Base-by-base conservation (phyloP, 2,797 vertebrate genomes). In the Schizopygopsis pylzovi region DNA sequence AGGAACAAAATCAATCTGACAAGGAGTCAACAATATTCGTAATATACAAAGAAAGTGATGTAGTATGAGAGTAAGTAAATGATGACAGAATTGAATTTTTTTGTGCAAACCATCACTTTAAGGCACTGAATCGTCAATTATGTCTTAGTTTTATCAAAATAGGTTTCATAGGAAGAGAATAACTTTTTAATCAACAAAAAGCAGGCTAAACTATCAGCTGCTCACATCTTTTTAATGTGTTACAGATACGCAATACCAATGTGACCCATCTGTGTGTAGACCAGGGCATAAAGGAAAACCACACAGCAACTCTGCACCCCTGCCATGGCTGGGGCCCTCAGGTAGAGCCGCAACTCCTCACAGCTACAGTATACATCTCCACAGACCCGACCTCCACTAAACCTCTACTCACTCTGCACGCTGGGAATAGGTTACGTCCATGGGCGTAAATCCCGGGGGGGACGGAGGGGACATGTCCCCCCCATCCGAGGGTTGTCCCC, bases 251-350 rank as follows among this genome's bases (percentile, higher is more conserved):
- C 82, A 99, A 98, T 94, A 96, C 96, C 87, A 98, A 98, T 89
- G 97, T 94, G 0, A 97, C 95, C 89, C 97, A 99, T 0, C 95
- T 99, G 87, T 99, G 98, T 88, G 91, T 99, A 91, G 98, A 99
- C 93, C 98, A 99, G 92, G 98, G 98, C 0, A 93, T 96, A 0
- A 96, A 96, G 91, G 98, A 98, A 93, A 99, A 99, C 94, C 97
- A 99, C 94, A 98, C 97, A 0, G 98, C 97, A 67, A 98, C 96
- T 5, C 79, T 99, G 90, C 97, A 99, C 92, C 98, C 98, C 0
- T 99, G 98, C 91, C 98, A 99, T 0, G 98, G 98, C 56, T 98
- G 97, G 97, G 96, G 96, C 13, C 97, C 98, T 0, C 98, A 99
- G 98, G 98, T 99, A 95, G 33, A 47, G 28, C 45, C 6, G 2